These are phyloP conservation scores for Mesoclemmys tuberculata DNA, from an alignment of 2,113 vertebrate genomes.

Conservation along the genomic window DNA sequence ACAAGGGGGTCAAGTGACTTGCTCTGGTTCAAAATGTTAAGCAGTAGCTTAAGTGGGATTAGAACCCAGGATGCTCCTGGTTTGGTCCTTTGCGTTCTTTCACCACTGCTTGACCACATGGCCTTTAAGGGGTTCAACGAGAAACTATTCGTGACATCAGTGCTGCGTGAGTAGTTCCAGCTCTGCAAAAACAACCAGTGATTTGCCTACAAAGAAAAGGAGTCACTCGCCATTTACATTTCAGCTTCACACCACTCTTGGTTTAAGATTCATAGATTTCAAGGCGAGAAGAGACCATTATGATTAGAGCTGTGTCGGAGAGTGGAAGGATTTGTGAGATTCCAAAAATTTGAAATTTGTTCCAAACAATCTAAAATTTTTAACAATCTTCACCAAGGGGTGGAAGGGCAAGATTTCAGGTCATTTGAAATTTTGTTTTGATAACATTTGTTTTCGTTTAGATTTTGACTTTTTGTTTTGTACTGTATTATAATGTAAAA, in stretches of 20 bases:
- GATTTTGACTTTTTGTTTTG: not conserved
- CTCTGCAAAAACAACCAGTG: not conserved
- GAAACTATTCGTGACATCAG: conserved; percentile 8
- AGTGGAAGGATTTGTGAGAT: not conserved
- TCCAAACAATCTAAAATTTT: not conserved
- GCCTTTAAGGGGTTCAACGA: conserved; percentile 9
- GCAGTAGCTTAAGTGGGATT: conserved; percentile 59
- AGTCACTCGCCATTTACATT: conserved; percentile 27
- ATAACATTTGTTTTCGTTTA: not conserved
- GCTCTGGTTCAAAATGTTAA: conserved; percentile 43
- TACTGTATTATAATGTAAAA: not conserved
- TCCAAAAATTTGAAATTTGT: not conserved
- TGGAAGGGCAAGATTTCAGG: not conserved
- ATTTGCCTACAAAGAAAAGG: conserved; percentile 43
- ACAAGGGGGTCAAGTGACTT: conserved; percentile 50
- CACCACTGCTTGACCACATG: conserved; percentile 1
- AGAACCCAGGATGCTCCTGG: conserved; percentile 40
- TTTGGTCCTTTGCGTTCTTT: conserved; percentile 11
- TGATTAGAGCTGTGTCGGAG: not conserved
- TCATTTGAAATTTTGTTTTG: not conserved
- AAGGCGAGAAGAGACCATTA: conserved; percentile 10
- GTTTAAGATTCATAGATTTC: not conserved
- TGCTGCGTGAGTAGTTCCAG: not conserved
- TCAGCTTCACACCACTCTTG: conserved; percentile 41
- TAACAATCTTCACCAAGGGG: not conserved